Conservation (phyloP, 2,113 vertebrate genomes). For the Pyxicephalus adspersus region DNA sequence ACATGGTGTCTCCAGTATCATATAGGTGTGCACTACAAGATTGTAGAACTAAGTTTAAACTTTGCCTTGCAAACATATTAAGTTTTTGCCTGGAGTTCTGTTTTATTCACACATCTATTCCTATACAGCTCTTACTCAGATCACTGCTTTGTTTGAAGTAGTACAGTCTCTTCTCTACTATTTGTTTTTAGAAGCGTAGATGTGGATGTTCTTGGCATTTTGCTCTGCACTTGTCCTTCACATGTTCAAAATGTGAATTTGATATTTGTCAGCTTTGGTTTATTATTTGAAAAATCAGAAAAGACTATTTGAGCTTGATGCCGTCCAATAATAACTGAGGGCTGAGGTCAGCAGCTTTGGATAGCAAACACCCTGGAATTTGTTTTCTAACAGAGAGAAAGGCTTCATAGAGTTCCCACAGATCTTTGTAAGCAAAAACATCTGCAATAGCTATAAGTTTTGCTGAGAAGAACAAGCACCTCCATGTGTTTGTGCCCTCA, state of each 20-base stretch:
- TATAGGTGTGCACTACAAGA: too few species aligned
- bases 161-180: background rate
- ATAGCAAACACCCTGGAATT: conserved; percentile 60
- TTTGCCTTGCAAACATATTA: too few species aligned
- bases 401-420: conserved; percentile 64
- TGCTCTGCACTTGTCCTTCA: conserved; percentile 40
- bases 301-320: conserved; percentile 39
- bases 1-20: too few species aligned
- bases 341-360: conserved; percentile 62
- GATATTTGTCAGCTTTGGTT: conserved; percentile 53
- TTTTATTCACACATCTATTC: too few species aligned
- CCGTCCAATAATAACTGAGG: conserved; percentile 59
- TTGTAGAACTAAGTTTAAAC: too few species aligned
- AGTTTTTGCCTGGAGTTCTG: too few species aligned
- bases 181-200: background rate
- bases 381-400: conserved; percentile 55
- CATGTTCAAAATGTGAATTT: conserved; percentile 56
- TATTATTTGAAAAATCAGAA: conserved; percentile 58
- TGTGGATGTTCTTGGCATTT: background rate
- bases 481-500: conserved; percentile 59
- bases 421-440: conserved; percentile 70
- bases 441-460: conserved; percentile 59
- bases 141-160: too few species aligned
- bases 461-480: conserved; percentile 59
- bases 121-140: too few species aligned